phyloP scores from a whole-genome alignment of 2,888 invertebrate species.

The Catocala sponsa region DNA sequence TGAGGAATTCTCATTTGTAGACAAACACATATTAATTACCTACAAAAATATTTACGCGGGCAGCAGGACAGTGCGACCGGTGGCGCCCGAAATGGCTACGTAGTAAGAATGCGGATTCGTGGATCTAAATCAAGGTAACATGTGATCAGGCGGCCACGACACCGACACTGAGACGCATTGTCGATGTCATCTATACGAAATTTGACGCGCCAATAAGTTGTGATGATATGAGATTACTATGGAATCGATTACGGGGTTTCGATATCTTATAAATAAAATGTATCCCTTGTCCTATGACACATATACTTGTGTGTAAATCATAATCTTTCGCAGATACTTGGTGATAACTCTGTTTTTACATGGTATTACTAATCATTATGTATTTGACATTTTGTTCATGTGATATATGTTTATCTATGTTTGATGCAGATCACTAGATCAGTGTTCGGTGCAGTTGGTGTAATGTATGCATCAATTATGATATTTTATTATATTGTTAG shows the following conservation, averaged over 20 bases:
- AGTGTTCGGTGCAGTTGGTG: constrained; percentile 12
- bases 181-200: constrained; percentile 54
- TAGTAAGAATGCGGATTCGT: constrained; percentile 86
- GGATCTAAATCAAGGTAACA: constrained; percentile 83
- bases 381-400: too few species aligned
- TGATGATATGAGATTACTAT: constrained; percentile 11
- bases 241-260: constrained; percentile 9
- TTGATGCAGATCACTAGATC: too few species aligned
- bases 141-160: constrained; percentile 68
- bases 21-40: constrained; percentile 78
- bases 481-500: constrained; percentile 36
- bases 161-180: constrained; percentile 56
- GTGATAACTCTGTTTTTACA: too few species aligned
- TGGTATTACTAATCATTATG: too few species aligned
- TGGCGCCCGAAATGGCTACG: constrained; percentile 78
- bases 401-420: too few species aligned
- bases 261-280: not conserved
- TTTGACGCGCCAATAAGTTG: constrained; percentile 34
- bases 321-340: too few species aligned
- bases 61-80: constrained; percentile 64
- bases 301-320: too few species aligned
- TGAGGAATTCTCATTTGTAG: constrained; percentile 67
- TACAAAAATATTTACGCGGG: constrained; percentile 82
- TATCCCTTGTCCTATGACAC: too few species aligned
- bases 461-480: constrained; percentile 39